Percentiles rank a stretch among this genome's conserved stretches.
Evolutionary conservation across 2,888 invertebrate genomes (phyloP).

Genomic region (Aspidiotus destructor): DNA sequence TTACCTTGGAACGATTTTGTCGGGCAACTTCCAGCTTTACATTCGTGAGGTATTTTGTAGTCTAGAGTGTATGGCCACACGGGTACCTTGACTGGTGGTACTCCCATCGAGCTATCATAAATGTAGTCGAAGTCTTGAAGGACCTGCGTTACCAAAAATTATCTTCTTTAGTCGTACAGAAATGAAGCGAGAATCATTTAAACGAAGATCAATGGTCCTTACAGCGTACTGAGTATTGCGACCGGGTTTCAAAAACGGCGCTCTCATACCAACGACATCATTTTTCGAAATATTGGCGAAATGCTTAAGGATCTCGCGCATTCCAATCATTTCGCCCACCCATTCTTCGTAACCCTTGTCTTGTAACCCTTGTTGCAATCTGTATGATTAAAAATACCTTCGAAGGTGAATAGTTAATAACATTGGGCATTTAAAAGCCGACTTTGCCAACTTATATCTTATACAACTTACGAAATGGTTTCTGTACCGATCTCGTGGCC

Average conservation of each 20-base stretch:
- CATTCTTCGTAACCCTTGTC: constrained; percentile 86
- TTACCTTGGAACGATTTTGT: constrained; percentile 76
- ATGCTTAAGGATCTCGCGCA: constrained; percentile 73
- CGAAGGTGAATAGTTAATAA: no score
- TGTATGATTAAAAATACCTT: constrained; percentile 38
- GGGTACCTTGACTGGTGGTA: constrained; percentile 66
- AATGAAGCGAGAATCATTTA: not conserved
- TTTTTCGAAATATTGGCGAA: constrained; percentile 72
- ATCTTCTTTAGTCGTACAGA: not conserved
- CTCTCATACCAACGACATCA: constrained; percentile 77
- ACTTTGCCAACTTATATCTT: no score
- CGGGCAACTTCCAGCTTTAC: constrained; percentile 85
- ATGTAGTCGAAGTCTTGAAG: constrained; percentile 85
- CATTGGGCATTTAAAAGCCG: no score
- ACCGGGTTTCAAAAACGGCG: constrained; percentile 85
- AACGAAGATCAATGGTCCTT: constrained; percentile 23
- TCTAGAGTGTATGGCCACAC: constrained; percentile 93
- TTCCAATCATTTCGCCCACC: constrained; percentile 89
- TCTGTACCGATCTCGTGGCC: constrained; percentile 76
- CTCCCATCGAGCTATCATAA: constrained; percentile 85
- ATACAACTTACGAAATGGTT: constrained; percentile 57
- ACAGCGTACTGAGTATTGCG: constrained; percentile 86
- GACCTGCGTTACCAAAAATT: constrained; percentile 49
- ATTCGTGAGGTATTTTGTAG: constrained; percentile 85
- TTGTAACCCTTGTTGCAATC: constrained; percentile 70